Percentiles rank a stretch among this genome's conserved stretches.
These are phyloP conservation scores for Hypselothyrea guttata DNA, from an alignment of 2,888 invertebrate species.

Conservation along the genomic window DNA sequence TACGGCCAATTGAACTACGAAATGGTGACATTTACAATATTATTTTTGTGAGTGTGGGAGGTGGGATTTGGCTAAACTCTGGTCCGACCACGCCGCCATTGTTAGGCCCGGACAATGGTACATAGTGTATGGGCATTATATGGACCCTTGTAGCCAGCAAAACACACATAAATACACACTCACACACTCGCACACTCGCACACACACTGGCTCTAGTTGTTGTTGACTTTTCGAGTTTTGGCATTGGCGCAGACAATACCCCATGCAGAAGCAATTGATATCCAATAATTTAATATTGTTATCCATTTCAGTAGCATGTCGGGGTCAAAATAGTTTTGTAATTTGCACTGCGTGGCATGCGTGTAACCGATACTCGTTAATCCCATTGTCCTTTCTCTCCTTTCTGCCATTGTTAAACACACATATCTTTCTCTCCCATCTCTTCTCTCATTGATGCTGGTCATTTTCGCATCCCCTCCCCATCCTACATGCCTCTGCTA, in stretches of 20 bases:
- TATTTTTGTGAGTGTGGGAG: conserved; percentile 10
- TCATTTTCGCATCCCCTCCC: conserved; percentile 36
- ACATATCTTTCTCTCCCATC: neutral
- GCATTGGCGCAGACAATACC: conserved; percentile 54
- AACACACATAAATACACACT: conserved; percentile 30
- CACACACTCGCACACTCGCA: conserved; percentile 23
- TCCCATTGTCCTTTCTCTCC: conserved; percentile 63
- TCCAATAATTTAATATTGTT: conserved; percentile 78
- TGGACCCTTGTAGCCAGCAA: conserved; percentile 22
- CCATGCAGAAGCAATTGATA: conserved; percentile 63
- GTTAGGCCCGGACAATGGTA: conserved; percentile 68
- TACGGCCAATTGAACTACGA: too few relatives aligned
- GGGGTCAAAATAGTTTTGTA: conserved; percentile 71
- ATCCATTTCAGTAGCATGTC: conserved; percentile 69
- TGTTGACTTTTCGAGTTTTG: conserved; percentile 73
- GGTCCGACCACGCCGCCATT: conserved; percentile 58
- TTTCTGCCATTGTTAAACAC: conserved; percentile 9
- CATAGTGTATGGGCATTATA: conserved; percentile 31
- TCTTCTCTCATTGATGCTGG: conserved; percentile 50
- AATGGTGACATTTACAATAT: too few relatives aligned
- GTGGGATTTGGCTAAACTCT: neutral
- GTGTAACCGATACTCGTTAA: conserved; percentile 72
- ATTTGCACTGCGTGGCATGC: conserved; percentile 66
- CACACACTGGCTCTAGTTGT: conserved; percentile 49
- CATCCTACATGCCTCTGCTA: conserved; percentile 18